Conservation (phyloP, 2,113 vertebrate genomes). For the Callorhinus ursinus region DNA sequence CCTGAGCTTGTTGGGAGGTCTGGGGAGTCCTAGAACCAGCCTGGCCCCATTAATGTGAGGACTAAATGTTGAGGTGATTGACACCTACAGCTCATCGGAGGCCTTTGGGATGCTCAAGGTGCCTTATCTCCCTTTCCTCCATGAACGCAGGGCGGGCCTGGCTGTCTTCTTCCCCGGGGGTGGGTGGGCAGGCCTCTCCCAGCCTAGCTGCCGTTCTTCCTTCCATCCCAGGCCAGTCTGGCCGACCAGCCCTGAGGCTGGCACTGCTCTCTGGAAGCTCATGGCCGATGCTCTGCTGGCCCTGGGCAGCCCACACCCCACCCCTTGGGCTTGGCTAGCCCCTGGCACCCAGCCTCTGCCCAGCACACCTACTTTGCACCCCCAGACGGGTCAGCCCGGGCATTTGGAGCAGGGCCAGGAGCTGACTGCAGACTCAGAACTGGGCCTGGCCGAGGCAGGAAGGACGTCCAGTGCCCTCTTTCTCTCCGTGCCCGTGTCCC, state of each 20-base stretch:
- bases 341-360: background rate
- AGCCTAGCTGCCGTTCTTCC: background rate
- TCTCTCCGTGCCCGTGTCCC: background rate
- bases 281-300: rapidly evolving
- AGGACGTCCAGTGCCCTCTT: background rate
- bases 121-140: too few relatives aligned
- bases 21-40: background rate
- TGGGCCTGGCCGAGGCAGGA: rapidly evolving
- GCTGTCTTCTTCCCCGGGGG: rapidly evolving
- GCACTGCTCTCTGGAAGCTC: background rate
- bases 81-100: background rate
- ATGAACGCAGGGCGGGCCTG: background rate
- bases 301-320: rapidly evolving
- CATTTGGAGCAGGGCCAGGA: background rate
- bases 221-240: background rate
- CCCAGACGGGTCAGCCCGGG: background rate
- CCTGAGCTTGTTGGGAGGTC: background rate
- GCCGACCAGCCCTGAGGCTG: background rate
- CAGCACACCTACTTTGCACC: background rate
- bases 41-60: background rate
- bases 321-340: background rate
- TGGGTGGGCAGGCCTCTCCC: background rate
- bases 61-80: too few relatives aligned
- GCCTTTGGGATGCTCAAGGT: background rate
- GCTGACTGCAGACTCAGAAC: background rate